Evolutionary conservation across 2,888 invertebrate genomes (phyloP), one percentile per base, ranked within the genome.

Genomic region (Thera obeliscata): DNA sequence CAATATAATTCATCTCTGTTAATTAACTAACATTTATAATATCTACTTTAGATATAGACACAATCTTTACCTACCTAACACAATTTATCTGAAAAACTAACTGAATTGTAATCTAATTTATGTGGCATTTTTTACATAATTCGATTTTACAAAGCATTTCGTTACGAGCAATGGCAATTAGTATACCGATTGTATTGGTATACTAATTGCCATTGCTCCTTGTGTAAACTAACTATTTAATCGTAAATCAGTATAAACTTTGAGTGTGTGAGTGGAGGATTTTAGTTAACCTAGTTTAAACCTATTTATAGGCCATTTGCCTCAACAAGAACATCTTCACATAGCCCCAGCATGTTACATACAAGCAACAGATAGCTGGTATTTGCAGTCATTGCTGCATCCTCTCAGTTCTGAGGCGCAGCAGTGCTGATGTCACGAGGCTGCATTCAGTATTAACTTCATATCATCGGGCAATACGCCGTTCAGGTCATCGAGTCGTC

Each of bases 391-490:
- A 22, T 79, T 76, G 88, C 92, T 86, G 89, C 93, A 91, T 74
- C 90, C 88, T 87, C 91, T 86, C 82, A 84, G 73, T 71, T 78
- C 81, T 61, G 89, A 91, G 90, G 89, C 81, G 92, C 93, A 93
- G 91, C 91, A 89, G 57, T 85, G 80, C 81, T 80, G 85, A 82
- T 92, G 94, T 94, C 94, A 95, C 93, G 94, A 94, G 67, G 93
- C 87, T 56, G 94, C 94, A 85, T 95, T 95, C 72, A 98, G 90
- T 80, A 98, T 97, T 72, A 95, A 95, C 91, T 97, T 97, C 87
- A 98, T 94, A 92, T 98, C 98, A 70, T 97, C 97, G 3, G 98
- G 98, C 79, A 98, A 93, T 66, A 97, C 96, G 83, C 95, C 95
- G 76, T 98, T 96, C 71, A 98, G 96, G 81, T 96, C 96, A 72